Evolutionary conservation across 2,888 invertebrate species (phyloP).

Genomic region (Tupiocoris notatus): DNA sequence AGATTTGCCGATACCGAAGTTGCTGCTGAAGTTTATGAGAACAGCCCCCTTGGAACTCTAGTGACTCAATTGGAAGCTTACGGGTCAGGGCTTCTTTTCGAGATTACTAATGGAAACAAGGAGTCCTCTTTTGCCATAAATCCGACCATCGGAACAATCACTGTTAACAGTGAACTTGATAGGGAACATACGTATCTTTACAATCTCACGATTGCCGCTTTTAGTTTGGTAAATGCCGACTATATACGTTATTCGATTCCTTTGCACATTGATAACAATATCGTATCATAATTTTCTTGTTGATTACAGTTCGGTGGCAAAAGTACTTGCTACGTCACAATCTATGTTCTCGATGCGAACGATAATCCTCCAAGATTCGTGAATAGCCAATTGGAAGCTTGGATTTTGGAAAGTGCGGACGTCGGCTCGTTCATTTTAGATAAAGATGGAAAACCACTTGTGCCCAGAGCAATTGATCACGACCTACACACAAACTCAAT

Average conservation of each 20-base stretch:
- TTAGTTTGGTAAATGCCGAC: conserved; percentile 86
- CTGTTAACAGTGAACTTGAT: conserved; percentile 74
- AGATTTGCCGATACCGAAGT: conserved; percentile 55
- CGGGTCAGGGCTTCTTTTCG: conserved; percentile 75
- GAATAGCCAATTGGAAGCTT: conserved; percentile 65
- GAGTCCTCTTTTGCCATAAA: conserved; percentile 75
- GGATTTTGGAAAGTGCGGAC: conserved; percentile 70
- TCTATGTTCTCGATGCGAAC: conserved; percentile 85
- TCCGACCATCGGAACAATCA: conserved; percentile 82
- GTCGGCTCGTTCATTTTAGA: conserved; percentile 71
- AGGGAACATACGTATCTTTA: conserved; percentile 73
- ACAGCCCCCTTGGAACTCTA: conserved; percentile 73
- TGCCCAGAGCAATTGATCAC: conserved; percentile 76
- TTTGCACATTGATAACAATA: no score
- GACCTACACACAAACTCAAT: conserved; percentile 84
- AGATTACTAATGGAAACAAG: conserved; percentile 69
- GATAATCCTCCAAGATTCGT: conserved; percentile 76
- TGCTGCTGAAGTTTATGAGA: conserved; percentile 76
- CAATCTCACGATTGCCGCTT: conserved; percentile 78
- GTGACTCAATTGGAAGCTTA: conserved; percentile 77
- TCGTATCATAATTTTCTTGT: neutral
- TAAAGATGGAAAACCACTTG: conserved; percentile 70
- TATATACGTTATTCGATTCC: no score
- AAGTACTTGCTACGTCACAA: conserved; percentile 65
- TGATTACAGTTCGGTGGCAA: conserved; percentile 62